Percentiles rank a stretch among this genome's conserved stretches.
phyloP scores from a whole-genome alignment of 2,113 vertebrate genomes.

The Jaculus jaculus region DNA sequence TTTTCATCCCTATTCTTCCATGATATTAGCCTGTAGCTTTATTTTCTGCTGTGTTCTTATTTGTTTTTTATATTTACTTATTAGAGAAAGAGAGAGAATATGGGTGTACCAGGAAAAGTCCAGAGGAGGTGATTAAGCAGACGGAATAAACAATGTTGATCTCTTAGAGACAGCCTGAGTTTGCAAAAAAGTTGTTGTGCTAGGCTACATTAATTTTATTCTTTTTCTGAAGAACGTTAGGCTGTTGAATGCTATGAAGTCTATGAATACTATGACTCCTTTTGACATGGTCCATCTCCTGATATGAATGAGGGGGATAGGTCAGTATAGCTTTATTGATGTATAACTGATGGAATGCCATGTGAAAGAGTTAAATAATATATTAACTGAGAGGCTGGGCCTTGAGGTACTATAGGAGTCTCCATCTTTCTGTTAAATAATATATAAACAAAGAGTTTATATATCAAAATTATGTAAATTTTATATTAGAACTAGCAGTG shows the following conservation, averaged over 20 bases:
- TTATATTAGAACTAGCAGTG: not conserved
- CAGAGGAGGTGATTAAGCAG: constrained; percentile 3
- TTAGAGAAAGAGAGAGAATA: too few species aligned
- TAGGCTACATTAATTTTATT: constrained; percentile 25
- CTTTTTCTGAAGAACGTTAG: not conserved
- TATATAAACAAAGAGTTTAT: constrained; percentile 32
- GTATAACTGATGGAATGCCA: not conserved
- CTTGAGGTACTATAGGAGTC: not conserved
- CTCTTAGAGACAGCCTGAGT: not conserved
- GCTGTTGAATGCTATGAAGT: too few species aligned
- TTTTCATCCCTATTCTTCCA: too few species aligned
- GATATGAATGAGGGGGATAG: not conserved
- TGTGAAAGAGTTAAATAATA: not conserved
- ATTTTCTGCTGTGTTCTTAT: too few species aligned
- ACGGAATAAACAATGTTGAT: constrained; percentile 13
- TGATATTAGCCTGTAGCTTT: too few species aligned
- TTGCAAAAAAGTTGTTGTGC: not conserved
- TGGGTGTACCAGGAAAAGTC: too few species aligned
- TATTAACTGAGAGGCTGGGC: constrained; percentile 15
- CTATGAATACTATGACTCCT: not conserved
- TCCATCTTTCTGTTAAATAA: not conserved
- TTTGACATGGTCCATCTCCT: constrained; percentile 1
- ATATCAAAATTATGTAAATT: too few species aligned
- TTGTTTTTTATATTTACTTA: too few species aligned
- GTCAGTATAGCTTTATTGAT: constrained; percentile 5